Evolutionary conservation across 30 jellyfish, hydroid and myxozoan genomes (phyloP), one percentile per base, ranked within the genome.

Genomic region (Aurelia sp.): DNA sequence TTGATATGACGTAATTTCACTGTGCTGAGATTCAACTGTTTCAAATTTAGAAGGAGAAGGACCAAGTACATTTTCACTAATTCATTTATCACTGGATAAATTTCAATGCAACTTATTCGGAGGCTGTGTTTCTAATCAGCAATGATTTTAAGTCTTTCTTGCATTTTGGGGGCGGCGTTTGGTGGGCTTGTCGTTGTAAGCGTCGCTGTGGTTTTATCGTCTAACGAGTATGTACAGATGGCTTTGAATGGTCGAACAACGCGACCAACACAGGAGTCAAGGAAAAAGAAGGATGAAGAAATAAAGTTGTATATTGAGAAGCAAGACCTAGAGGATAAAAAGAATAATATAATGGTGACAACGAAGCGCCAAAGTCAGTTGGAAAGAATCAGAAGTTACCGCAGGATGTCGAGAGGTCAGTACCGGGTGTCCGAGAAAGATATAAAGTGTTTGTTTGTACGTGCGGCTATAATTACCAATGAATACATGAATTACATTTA

Each of bases 261-360:
- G 31, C 59, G 80, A 7, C 80, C 61, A 31, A 9, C 80, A 55
- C 66, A 13, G 41, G 62, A 69, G 80, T 4, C 8, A 31, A 69
- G 80, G 27, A 69, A 38, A 31, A 69, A 48, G 27, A 69, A 48
- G 21, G 80, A 69, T 5, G 61, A 27, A 33, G 41, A 69, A 48
- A 17, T 38, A 48, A 22, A 10, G 5, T 51, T 24, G 19, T 69
- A 35, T 10, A 48, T 24, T 51, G 53, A 13, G 61, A 38, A 69
- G 12, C 61, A 18, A 48, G 53, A 18, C 2, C 55, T 44, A 13
- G 55, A 44, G 55, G 55, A 44, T 44, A 55, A 69, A 59, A 12
- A 59, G 69, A 59, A 59, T 10, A 21, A 59, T 13, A 59, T 11
- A 59, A 0, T 21, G 24, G 50, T 38, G 7, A 38, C 7, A 4